Evolutionary conservation across 92 coral and sea anemone genomes (phyloP), one percentile per base, ranked within the genome.

Genomic region (Ricordea florida): DNA sequence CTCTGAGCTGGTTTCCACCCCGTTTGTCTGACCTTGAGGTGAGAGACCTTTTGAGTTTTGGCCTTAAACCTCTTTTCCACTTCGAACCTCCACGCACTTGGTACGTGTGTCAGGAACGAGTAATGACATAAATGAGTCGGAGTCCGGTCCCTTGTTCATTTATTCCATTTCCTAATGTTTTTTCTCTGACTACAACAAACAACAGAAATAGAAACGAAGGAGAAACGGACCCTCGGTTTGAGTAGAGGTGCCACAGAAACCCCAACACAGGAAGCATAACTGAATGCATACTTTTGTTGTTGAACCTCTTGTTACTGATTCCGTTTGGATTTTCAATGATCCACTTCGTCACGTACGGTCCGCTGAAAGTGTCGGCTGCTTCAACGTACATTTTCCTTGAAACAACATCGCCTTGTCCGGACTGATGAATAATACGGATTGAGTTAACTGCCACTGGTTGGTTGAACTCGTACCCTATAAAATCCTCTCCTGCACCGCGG

Each of bases 371-470:
- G 35, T 93, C 97, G 3, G 97, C 76, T 0, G 91, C 87, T 72
- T 94, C 98, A 3, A 94, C 76, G 28, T 67, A 70, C 84, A 94
- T 83, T 56, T 89, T 92, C 11, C 42, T 84, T 5, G 98, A 76
- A 11, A 92, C 89, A 2, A 87, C 94, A 55, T 90, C 86, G 47
- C 86, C 85, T 58, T 91, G 90, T 48, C 93, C 89, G 3, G 49
- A 63, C 29, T 94, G 92, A 24, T 93, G 97, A 14, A 73, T 65
- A 42, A 94, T 56, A 32, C 90, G 80, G 36, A 94, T 62, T 0
- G 98, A 79, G 56, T 87, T 90, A 14, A 94, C 48, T 36, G 87
- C 82, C 0, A 94, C 98, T 27, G 98, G 98, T 5, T 65, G 55
- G 1, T 57, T 62, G 55, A 94, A 94, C 53, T 86, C 76, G 27